These are phyloP conservation scores for Sinocyclocheilus anshuiensis DNA, from an alignment of 2,113 vertebrate species.

Conservation along the genomic window DNA sequence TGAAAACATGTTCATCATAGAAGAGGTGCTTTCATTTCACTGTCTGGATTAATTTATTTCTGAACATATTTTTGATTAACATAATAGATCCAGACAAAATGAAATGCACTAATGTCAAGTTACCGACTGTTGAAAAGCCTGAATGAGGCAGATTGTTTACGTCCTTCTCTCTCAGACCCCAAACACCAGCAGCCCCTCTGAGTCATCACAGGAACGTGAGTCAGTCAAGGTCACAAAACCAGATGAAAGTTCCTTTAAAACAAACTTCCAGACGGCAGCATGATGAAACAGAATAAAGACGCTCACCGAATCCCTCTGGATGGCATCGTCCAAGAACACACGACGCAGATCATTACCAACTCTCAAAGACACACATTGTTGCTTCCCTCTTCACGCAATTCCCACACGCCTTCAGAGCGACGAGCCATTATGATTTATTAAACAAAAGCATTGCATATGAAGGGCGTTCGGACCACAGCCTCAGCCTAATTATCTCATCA, in stretches of 20 bases:
- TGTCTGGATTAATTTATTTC: background rate
- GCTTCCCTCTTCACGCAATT: background rate
- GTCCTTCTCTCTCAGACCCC: background rate
- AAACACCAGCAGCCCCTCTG: background rate
- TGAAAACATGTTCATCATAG: background rate
- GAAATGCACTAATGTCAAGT: background rate
- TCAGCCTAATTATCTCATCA: constrained; percentile 66
- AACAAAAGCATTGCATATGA: constrained; percentile 12
- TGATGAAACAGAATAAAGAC: constrained; percentile 8
- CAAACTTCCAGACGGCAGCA: constrained; percentile 3
- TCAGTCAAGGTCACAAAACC: constrained; percentile 33
- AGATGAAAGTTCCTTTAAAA: constrained; percentile 55
- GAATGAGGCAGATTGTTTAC: background rate
- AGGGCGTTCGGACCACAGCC: constrained; percentile 38
- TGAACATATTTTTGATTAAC: background rate
- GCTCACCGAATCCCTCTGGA: background rate
- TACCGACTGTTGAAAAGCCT: background rate
- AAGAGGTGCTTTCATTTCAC: background rate
- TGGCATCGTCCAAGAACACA: background rate
- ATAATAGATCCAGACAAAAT: background rate
- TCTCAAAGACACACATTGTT: background rate
- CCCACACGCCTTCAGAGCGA: background rate
- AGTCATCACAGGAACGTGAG: background rate
- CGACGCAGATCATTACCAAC: background rate
- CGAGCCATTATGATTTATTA: constrained; percentile 18